These are phyloP conservation scores for Poecilia picta DNA, from an alignment of 2,797 vertebrate genomes.

Conservation along the genomic window DNA sequence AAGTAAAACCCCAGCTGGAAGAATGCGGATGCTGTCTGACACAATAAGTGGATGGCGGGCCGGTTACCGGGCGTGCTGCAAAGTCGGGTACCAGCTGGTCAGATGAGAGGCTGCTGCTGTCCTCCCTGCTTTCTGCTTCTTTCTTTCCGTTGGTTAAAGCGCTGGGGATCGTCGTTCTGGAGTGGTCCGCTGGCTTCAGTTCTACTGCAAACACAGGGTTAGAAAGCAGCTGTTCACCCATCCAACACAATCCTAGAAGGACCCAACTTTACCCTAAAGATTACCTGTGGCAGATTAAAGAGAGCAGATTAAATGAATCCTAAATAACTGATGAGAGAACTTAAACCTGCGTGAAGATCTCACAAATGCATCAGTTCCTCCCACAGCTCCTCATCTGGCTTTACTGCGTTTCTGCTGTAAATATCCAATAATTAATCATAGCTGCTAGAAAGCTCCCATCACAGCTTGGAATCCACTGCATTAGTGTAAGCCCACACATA, in stretches of 20 bases:
- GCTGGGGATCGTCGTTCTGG: constrained; percentile 56
- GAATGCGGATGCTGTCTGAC: constrained; percentile 21
- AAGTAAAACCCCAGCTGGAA: constrained; percentile 6
- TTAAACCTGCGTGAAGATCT: neutral
- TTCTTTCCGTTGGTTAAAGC: constrained; percentile 62
- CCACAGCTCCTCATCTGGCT: constrained; percentile 13
- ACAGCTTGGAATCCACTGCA: constrained; percentile 17
- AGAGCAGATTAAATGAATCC: neutral
- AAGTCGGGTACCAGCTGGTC: constrained; percentile 80
- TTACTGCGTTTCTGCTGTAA: constrained; percentile 20
- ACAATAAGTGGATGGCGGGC: constrained; percentile 3
- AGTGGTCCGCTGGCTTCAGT: constrained; percentile 52
- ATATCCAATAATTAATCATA: constrained; percentile 35
- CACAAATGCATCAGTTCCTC: constrained; percentile 16
- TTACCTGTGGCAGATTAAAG: constrained; percentile 12
- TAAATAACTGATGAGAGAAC: constrained; percentile 8
- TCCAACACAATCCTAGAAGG: neutral
- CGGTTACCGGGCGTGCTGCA: constrained; percentile 69
- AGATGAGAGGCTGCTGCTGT: constrained; percentile 63
- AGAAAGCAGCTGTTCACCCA: constrained; percentile 22
- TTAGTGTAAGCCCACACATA: constrained; percentile 19
- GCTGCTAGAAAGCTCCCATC: constrained; percentile 16
- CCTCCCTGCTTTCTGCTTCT: constrained; percentile 68
- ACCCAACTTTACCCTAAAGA: neutral
- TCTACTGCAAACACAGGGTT: constrained; percentile 40